A percentile compares a stretch with the other conserved stretches of the same genome.
Conservation (phyloP, 1,140 invertebrate genomes). For the Lepidotrigona ventralis region DNA sequence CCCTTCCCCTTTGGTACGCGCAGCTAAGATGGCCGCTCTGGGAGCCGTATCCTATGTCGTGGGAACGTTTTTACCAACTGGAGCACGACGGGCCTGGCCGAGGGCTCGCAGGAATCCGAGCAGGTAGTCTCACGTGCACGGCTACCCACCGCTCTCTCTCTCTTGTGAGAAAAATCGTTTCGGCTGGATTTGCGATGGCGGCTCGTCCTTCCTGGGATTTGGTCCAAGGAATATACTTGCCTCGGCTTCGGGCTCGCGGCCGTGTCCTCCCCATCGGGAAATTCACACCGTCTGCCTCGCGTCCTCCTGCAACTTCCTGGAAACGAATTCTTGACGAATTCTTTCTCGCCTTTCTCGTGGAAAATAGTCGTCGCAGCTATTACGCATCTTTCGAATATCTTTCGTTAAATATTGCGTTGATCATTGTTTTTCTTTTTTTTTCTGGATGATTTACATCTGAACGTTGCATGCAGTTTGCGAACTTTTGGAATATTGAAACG, state of each 20-base stretch:
- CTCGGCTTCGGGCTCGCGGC: neutral
- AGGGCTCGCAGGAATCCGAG: constrained; percentile 65
- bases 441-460: too few relatives aligned
- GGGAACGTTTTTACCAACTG: constrained; percentile 78
- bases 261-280: neutral
- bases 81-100: constrained; percentile 67
- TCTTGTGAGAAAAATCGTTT: constrained; percentile 75
- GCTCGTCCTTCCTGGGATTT: constrained; percentile 55
- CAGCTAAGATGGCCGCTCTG: constrained; percentile 59
- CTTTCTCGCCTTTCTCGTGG: too few relatives aligned
- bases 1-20: constrained; percentile 24
- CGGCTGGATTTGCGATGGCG: constrained; percentile 62
- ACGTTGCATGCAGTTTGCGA: too few relatives aligned
- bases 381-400: neutral
- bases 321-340: neutral
- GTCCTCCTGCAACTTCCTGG: neutral
- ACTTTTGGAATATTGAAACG: too few relatives aligned
- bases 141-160: constrained; percentile 45
- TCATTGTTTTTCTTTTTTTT: too few relatives aligned
- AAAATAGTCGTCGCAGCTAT: too few relatives aligned
- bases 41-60: constrained; percentile 71
- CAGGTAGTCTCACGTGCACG: constrained; percentile 74
- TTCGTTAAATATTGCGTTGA: too few relatives aligned
- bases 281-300: neutral
- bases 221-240: constrained; percentile 28